Evolutionary conservation across 30 jellyfish, hydroid and myxozoan genomes (phyloP), one percentile per base, ranked within the genome.

Genomic region (Aurelia coerulea): DNA sequence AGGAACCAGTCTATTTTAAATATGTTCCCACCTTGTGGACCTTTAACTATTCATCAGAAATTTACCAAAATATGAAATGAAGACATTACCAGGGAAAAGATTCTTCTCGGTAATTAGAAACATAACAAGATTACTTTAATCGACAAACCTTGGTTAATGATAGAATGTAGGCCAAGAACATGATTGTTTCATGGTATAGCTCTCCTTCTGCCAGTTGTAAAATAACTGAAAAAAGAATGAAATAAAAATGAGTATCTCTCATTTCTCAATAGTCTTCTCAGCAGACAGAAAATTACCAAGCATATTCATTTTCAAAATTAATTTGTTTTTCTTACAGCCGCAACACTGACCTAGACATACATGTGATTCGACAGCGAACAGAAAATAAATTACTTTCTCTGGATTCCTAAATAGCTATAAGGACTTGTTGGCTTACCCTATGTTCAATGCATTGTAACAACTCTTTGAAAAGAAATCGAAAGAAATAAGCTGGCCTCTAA

Each of bases 131-230:
- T 46, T 13, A 46, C 7, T 8, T 5, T 31, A 18, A 66, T n/a
- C 10, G 2, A 46, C 80, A 16, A 78, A 90, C 97, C 87, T 62
- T 37, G 11, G 86, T 69, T 51, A 91, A 33, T 16, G 96, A 83
- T 12, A 91, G 69, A 65, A 88, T 74, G 64, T 81, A 93, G n/a
- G 93, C 95, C 70, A 93, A 46, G 51, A 84, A 76, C 81, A 82
- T 41, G 50, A 75, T 19, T 16, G 92, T 87, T 33, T 93, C 98
- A 29, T 81, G 78, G 2, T 63, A 34, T 13, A 80, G 80, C 32
- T 69, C 92, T 4, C 60, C 59, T 29, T 88, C 97, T 34, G 95
- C 97, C 59, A 93, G 79, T 32, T 87, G 88, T 2, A 83, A 53
- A 0, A 86, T 41, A 3, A 85, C 98, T 91, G 52, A 14, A 32